Percentiles rank a stretch among this genome's conserved stretches.
Evolutionary conservation across 2,797 vertebrate species (phyloP).

Genomic region (Adrianichthys oophorus): DNA sequence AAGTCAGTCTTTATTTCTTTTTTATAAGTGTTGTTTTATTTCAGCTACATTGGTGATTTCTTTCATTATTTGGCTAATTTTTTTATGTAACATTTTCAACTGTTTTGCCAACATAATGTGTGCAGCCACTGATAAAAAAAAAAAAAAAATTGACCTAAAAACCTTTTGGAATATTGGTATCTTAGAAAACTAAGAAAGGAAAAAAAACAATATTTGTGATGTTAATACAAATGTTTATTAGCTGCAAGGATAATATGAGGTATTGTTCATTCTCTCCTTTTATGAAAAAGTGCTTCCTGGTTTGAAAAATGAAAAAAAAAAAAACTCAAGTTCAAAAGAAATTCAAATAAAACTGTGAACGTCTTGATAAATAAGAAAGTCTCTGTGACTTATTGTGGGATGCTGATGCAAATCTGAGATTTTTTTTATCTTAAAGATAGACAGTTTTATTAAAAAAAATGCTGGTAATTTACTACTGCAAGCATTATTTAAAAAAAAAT

Average conservation of each 20-base stretch:
- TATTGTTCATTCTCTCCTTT: slow-evolving; percentile 76
- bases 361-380: slow-evolving; percentile 62
- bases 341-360: slow-evolving; percentile 82
- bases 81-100: slow-evolving; percentile 51
- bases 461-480: too few relatives aligned
- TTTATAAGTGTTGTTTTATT: slow-evolving; percentile 85
- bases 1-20: slow-evolving; percentile 87
- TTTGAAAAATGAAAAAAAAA: slow-evolving; percentile 53
- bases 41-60: slow-evolving; percentile 66
- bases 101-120: slow-evolving; percentile 79
- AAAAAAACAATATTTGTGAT: neutral
- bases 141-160: slow-evolving; percentile 56
- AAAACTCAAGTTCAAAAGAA: slow-evolving; percentile 65
- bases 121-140: slow-evolving; percentile 70
- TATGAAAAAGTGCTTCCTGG: slow-evolving; percentile 80
- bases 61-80: slow-evolving; percentile 76
- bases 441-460: too few relatives aligned
- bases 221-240: slow-evolving; percentile 83
- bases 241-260: slow-evolving; percentile 81
- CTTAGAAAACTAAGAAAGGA: slow-evolving; percentile 85
- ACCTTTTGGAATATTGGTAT: slow-evolving; percentile 81
- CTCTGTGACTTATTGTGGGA: slow-evolving; percentile 1
- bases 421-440: too few relatives aligned
- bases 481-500: too few relatives aligned
- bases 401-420: too few relatives aligned